Evolutionary conservation across 2,113 vertebrate genomes (phyloP).

Genomic region (Junco hyemalis): DNA sequence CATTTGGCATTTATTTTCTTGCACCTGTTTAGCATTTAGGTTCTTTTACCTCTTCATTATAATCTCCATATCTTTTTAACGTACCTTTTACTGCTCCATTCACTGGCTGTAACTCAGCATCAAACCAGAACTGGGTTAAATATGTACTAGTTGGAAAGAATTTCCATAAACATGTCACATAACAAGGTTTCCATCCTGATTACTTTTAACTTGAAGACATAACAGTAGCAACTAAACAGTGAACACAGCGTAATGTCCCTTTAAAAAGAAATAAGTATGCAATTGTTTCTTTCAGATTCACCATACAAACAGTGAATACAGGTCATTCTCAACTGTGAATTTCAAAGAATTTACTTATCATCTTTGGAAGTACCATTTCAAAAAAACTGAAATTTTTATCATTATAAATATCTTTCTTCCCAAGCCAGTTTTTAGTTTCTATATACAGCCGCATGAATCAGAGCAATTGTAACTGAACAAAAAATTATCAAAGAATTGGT

Average conservation of each 20-base stretch:
- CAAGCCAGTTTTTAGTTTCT: background rate
- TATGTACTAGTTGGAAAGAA: background rate
- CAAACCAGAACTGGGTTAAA: background rate
- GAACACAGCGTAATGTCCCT: rapidly evolving
- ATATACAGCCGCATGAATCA: background rate
- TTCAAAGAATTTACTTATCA: background rate
- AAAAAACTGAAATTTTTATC: background rate
- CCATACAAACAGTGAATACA: background rate
- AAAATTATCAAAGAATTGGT: background rate
- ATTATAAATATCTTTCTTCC: background rate
- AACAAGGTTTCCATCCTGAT: background rate
- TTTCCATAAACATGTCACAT: background rate
- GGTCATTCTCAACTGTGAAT: background rate
- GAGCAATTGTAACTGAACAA: background rate
- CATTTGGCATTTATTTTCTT: slow-evolving; percentile 35
- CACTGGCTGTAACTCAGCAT: background rate
- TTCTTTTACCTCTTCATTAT: background rate
- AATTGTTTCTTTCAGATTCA: background rate
- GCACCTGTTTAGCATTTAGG: background rate
- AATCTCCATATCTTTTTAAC: background rate
- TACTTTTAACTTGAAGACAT: background rate
- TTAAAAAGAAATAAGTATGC: background rate
- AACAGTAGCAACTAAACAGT: background rate
- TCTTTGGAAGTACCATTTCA: background rate
- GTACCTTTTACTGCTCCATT: background rate